Conservation (phyloP, 2,888 invertebrate species). For the Drosophila koepferae region DNA sequence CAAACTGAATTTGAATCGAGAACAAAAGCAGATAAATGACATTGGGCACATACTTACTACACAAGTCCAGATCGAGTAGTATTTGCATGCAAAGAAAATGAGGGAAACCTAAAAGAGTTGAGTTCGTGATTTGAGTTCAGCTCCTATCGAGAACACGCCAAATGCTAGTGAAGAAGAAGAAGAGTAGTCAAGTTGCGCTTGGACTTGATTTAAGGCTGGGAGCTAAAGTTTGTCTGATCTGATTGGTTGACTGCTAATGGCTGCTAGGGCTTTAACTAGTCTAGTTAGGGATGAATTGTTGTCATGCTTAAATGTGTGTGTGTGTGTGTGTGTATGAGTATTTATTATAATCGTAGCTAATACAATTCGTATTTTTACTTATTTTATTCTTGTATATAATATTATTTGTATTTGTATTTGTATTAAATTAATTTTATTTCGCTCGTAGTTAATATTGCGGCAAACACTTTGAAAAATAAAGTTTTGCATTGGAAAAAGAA, state of each 20-base stretch:
- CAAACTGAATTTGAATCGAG: not conserved
- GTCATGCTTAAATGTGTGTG: not conserved
- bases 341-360: constrained; percentile 48
- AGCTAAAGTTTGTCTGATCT: constrained; percentile 20
- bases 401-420: constrained; percentile 9
- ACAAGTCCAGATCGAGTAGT: not conserved
- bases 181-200: constrained; percentile 7
- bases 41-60: constrained; percentile 11
- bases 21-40: constrained; percentile 11
- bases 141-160: constrained; percentile 28
- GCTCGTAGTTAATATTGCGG: constrained; percentile 54
- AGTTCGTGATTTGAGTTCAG: constrained; percentile 3
- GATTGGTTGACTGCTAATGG: constrained; percentile 50
- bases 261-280: constrained; percentile 43
- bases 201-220: constrained; percentile 4
- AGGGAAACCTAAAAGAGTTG: not conserved
- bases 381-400: constrained; percentile 1
- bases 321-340: constrained; percentile 20
- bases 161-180: constrained; percentile 38
- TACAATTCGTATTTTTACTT: constrained; percentile 46
- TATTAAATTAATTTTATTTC: constrained; percentile 18
- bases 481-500: constrained; percentile 61
- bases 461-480: constrained; percentile 78
- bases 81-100: not conserved
- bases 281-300: constrained; percentile 46